Evolutionary conservation across 1,140 invertebrate genomes (phyloP).

Genomic region (Varroa destructor): DNA sequence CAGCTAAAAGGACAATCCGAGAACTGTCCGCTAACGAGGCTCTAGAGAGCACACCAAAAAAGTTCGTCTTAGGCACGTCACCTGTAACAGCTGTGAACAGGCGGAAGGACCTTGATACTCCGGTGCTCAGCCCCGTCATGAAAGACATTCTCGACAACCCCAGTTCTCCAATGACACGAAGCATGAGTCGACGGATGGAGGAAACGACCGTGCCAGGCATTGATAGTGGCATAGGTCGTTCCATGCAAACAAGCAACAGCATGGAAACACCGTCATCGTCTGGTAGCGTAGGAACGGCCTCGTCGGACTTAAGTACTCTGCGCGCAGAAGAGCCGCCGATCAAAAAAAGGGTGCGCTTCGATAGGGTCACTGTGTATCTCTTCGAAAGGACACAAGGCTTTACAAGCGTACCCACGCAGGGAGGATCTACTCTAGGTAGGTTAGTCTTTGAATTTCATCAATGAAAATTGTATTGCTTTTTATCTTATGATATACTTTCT

Average conservation of each 20-base stretch:
- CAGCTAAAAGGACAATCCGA: no score
- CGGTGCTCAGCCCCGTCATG: slow-evolving; percentile 20
- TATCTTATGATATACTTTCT: no score
- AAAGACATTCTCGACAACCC: slow-evolving; percentile 6
- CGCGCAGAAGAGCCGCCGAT: slow-evolving; percentile 31
- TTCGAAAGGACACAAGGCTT: slow-evolving; percentile 92
- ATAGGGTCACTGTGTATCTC: slow-evolving; percentile 84
- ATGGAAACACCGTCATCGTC: neutral
- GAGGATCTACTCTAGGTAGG: slow-evolving; percentile 76
- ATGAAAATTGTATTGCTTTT: no score
- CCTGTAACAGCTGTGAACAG: neutral
- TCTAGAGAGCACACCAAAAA: slow-evolving; percentile 13
- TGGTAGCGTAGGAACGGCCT: no score
- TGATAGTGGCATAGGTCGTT: neutral
- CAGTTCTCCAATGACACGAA: slow-evolving; percentile 15
- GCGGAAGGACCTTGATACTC: neutral
- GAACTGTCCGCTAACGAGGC: neutral
- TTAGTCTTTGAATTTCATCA: neutral
- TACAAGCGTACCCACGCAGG: slow-evolving; percentile 84
- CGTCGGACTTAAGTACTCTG: no score
- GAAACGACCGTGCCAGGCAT: neutral
- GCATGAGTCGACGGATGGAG: slow-evolving; percentile 18
- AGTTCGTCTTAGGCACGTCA: neutral
- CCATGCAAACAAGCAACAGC: neutral
- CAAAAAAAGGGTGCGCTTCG: slow-evolving; percentile 58